A percentile compares a stretch with the other conserved stretches of the same genome.
These are phyloP conservation scores for Speoplatyrhinus poulsoni DNA, from an alignment of 2,113 vertebrate genomes.

Conservation along the genomic window DNA sequence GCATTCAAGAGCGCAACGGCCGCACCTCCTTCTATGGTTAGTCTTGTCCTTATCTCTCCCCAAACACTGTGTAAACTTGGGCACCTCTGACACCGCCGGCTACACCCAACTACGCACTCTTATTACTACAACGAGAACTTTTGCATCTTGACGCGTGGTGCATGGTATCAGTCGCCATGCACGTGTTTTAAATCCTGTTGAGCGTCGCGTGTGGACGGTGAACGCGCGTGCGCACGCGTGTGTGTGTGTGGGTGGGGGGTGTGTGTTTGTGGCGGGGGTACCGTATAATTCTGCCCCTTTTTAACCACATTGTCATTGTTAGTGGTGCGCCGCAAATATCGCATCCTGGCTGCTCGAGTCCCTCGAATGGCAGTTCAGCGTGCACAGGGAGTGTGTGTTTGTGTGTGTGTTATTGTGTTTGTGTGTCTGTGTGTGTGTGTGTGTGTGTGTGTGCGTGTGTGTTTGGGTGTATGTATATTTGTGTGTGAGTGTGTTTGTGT, in stretches of 20 bases:
- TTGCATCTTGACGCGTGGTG: slow-evolving; percentile 26
- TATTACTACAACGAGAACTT: slow-evolving; percentile 59
- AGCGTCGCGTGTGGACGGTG: slow-evolving; percentile 18
- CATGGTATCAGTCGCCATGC: slow-evolving; percentile 52
- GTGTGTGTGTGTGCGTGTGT: not conserved
- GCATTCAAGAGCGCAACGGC: slow-evolving; percentile 48
- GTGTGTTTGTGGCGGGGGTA: no score
- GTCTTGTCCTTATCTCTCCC: slow-evolving; percentile 58
- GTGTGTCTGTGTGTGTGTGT: not conserved
- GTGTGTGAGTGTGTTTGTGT: not conserved
- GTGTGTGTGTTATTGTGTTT: not conserved
- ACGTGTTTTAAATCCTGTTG: slow-evolving; percentile 69
- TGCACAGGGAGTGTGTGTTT: not conserved
- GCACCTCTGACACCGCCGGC: slow-evolving; percentile 47
- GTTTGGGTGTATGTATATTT: not conserved
- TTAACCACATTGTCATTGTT: slow-evolving; percentile 72
- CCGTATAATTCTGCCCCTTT: slow-evolving; percentile 55
- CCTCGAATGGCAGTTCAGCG: slow-evolving; percentile 9
- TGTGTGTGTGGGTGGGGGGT: no score
- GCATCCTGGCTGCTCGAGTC: slow-evolving; percentile 59
- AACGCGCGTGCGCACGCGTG: not conserved
- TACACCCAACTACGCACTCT: slow-evolving; percentile 33
- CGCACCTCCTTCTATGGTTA: slow-evolving; percentile 19
- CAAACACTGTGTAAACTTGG: slow-evolving; percentile 58
- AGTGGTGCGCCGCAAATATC: slow-evolving; percentile 60